phyloP scores from a whole-genome alignment of 2,888 invertebrate genomes.

The Protonemura montana region DNA sequence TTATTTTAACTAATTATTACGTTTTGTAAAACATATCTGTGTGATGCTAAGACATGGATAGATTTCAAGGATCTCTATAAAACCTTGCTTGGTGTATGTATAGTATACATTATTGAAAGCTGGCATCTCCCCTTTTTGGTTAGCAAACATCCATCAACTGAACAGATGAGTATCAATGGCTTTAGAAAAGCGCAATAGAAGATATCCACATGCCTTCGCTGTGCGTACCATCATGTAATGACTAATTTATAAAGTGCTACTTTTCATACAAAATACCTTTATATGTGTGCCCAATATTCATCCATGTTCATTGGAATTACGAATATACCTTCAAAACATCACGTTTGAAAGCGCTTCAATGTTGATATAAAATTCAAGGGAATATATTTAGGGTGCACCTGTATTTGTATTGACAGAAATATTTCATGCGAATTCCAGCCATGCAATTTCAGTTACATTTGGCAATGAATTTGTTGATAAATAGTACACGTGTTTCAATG shows the following conservation, averaged over 20 bases:
- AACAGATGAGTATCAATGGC: slow-evolving; percentile 52
- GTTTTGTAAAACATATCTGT: no score
- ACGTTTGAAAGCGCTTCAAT: background rate
- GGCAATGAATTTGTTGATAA: background rate
- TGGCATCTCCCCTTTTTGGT: no score
- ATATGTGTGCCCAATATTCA: background rate
- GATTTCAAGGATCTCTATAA: no score
- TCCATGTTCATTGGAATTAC: background rate
- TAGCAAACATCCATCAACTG: background rate
- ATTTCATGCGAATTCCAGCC: background rate
- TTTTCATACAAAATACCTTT: slow-evolving; percentile 27
- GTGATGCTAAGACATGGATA: no score
- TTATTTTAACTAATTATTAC: no score
- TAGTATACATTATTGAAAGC: no score
- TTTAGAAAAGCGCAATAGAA: slow-evolving; percentile 45
- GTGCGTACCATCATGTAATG: slow-evolving; percentile 31
- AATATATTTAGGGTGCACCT: background rate
- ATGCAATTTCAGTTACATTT: background rate
- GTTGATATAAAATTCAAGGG: background rate
- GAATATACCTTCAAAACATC: slow-evolving; percentile 16
- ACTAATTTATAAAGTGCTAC: slow-evolving; percentile 36
- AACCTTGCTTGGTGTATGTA: no score
- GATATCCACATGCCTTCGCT: slow-evolving; percentile 1
- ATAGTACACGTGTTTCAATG: background rate
- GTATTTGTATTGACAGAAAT: background rate